A percentile compares a stretch with the other conserved stretches of the same genome.
phyloP scores from a whole-genome alignment of 2,113 vertebrate species.

The Platysteira castanea region DNA sequence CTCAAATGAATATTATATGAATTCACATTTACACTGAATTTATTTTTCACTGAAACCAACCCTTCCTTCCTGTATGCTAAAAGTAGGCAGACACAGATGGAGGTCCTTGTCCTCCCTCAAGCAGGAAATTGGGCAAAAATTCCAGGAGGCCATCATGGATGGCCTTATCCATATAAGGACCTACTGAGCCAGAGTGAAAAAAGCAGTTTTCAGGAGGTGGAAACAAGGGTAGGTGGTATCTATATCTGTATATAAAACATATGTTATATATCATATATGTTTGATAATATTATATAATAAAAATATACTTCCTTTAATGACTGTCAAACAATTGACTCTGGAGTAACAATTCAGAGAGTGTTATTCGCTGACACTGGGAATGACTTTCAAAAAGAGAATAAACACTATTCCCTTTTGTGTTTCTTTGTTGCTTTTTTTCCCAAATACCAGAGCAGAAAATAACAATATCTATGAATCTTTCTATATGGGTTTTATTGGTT shows the following conservation, averaged over 20 bases:
- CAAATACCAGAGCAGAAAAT: neutral
- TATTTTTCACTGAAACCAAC: neutral
- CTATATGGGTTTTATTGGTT: neutral
- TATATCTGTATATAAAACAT: too few relatives aligned
- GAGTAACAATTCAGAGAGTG: neutral
- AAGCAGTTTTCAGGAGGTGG: neutral
- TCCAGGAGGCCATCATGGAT: too few relatives aligned
- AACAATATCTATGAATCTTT: neutral
- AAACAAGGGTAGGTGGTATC: neutral
- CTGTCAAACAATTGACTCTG: neutral
- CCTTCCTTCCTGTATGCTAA: neutral
- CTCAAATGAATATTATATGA: neutral
- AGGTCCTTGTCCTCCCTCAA: neutral
- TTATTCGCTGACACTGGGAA: neutral
- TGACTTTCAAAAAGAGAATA: neutral
- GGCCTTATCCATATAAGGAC: neutral
- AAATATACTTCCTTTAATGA: neutral
- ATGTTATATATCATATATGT: too few relatives aligned
- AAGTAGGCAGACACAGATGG: too few relatives aligned
- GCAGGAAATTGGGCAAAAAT: neutral
- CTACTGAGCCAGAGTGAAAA: neutral
- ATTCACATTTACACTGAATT: neutral
- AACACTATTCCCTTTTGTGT: neutral
- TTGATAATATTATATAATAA: too few relatives aligned
- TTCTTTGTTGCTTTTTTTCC: fast-evolving